Percentiles rank a stretch among this genome's conserved stretches.
phyloP scores from a whole-genome alignment of 2,797 vertebrate genomes.

The Pogoniulus pusillus region DNA sequence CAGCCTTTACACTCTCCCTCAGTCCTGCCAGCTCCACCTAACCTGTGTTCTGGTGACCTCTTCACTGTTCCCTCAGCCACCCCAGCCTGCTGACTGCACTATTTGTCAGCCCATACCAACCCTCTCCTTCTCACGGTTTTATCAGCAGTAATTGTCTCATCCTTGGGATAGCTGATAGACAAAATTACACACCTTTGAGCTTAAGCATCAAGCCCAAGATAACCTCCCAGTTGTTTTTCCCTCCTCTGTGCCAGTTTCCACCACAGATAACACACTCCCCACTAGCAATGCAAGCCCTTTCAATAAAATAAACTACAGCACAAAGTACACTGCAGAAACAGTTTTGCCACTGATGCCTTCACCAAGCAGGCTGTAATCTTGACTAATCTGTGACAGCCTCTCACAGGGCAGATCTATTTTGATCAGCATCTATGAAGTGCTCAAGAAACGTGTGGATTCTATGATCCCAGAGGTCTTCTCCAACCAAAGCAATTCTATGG shows the following conservation, averaged over 20 bases:
- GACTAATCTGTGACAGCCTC: background rate
- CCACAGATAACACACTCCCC: background rate
- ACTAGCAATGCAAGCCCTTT: background rate
- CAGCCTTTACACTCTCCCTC: too few relatives aligned
- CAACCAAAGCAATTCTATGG: too few relatives aligned
- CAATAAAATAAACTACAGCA: background rate
- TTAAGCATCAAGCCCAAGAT: background rate
- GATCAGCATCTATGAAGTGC: background rate
- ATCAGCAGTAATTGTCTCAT: background rate
- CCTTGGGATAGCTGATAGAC: fast-evolving
- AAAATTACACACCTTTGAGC: background rate
- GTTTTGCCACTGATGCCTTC: background rate
- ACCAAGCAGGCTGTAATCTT: background rate
- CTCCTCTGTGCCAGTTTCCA: background rate
- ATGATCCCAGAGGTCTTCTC: too few relatives aligned
- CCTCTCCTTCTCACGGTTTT: background rate
- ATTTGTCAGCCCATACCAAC: background rate
- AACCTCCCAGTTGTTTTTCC: background rate
- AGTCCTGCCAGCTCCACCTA: background rate
- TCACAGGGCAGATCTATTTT: background rate
- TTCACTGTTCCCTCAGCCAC: background rate
- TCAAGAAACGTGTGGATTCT: too few relatives aligned
- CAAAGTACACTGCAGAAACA: background rate
- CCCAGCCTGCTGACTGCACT: background rate
- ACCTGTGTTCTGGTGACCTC: background rate